Evolutionary conservation across 2,888 invertebrate genomes (phyloP), one percentile per base, ranked within the genome.

Genomic region (Chloroclysta siterata): DNA sequence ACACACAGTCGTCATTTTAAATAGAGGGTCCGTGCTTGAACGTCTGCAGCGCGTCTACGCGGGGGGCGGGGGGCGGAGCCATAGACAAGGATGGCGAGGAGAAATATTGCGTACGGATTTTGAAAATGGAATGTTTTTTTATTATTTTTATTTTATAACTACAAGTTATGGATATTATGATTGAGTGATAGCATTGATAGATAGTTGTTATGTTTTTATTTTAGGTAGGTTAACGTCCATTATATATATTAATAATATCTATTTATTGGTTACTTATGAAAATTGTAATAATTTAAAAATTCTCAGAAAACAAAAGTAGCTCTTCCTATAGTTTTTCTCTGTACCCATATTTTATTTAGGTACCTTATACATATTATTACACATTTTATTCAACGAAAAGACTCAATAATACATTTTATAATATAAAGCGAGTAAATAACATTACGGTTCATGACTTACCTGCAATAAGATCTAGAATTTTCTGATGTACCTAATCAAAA

Each of bases 1-100:
- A 85, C 80, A 74, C 77, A 80, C 80, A 79, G 77, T 81, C 76
- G 81, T 82, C 82, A 82, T 79, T 80, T 79, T 73, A 76, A 76
- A 78, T 73, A 75, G 73, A 73, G 72, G 74, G 76, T 76, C 78
- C 62, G 70, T 54, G 76, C 76, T 75, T 73, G 65, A 71, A 62
- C 75, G 80, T 79, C 77, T 81, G 80, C 77, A 75, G 53, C 73
- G 77, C 75, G 81, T 75, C 75, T 77, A 71, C 72, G 74, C 69
- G 72, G 66, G 78, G 71, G 77, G 74, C 74, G 75, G 73, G 77
- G 84, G 87, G 87, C 87, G 88, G 84, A 78, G 87, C 83, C 78
- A 68, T 71, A 81, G 88, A 87, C 78, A 73, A 79, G 79, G 89
- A 87, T 78, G 73, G 82, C 76, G 71, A 66, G 76, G 71, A 69